A percentile compares a stretch with the other conserved stretches of the same genome.
These are phyloP conservation scores for Hecatera dysodea DNA, from an alignment of 2,888 invertebrate genomes.

Conservation along the genomic window DNA sequence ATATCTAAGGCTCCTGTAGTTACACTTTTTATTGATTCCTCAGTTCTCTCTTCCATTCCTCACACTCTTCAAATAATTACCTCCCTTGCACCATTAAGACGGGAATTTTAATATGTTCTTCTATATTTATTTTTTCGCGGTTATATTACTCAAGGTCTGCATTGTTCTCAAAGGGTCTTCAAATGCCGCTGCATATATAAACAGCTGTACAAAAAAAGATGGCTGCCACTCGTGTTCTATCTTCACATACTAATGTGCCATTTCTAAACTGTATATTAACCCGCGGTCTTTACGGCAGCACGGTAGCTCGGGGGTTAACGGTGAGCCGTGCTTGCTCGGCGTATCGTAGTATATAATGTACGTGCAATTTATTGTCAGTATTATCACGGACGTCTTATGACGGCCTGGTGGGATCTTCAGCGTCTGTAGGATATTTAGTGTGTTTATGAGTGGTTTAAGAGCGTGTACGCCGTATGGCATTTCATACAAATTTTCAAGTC, in stretches of 20 bases:
- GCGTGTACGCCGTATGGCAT: too few relatives aligned
- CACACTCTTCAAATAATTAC: too few relatives aligned
- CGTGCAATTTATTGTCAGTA: slow-evolving; percentile 37
- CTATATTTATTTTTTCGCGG: too few relatives aligned
- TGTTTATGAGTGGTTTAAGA: neutral
- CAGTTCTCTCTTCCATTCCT: neutral
- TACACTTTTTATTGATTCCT: too few relatives aligned
- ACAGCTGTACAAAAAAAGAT: slow-evolving; percentile 10
- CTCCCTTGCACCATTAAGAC: too few relatives aligned
- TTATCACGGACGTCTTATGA: slow-evolving; percentile 20
- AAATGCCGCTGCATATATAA: neutral
- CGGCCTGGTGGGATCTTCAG: slow-evolving; percentile 24
- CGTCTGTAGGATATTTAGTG: neutral
- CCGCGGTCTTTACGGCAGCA: slow-evolving; percentile 35
- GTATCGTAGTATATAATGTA: slow-evolving; percentile 56
- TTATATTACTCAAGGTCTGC: neutral
- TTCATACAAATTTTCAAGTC: too few relatives aligned
- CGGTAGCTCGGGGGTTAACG: slow-evolving; percentile 62
- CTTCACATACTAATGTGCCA: slow-evolving; percentile 28
- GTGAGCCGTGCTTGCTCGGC: slow-evolving; percentile 50
- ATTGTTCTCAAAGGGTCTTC: neutral
- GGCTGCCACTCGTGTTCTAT: neutral
- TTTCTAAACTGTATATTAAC: slow-evolving; percentile 42
- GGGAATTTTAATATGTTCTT: too few relatives aligned
- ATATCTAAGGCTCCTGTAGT: neutral